Base-by-base conservation (phyloP, 2,888 invertebrate species). In the Cryptosula pallasiana region DNA sequence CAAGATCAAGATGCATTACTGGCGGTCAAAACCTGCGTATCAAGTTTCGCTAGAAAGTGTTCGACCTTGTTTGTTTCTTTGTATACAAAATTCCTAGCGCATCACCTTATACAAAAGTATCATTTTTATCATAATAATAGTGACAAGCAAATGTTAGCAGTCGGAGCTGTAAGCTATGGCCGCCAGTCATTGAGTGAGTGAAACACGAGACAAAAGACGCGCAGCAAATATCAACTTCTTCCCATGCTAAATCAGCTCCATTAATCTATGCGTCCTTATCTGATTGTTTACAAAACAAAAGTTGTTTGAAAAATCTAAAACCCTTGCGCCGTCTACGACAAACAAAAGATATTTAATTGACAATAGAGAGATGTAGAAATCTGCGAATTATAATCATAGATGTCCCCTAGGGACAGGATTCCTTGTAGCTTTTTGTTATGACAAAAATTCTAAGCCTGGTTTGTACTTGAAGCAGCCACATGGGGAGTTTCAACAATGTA, bases 281-380 rank as follows among this genome's bases (percentile, higher is more conserved):
- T 32, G 29, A 27, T 63, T 63, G 63, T 63, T 63, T 63, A 34
- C 63, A 27, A 34, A 32, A 63, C 63, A 63, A 63, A 63, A 63
- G 63, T 63, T 63, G 27, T 20, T 63, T 29, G 32, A 63, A 63
- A 63, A 63, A 23, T 27, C 20, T 5, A 45, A 63, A 63, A 34
- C 16, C 63, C 16, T 23, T 2, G 32, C 32, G 9, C 20, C 27
- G 63, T 32, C 63, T 63, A 5, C 27, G 5, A 9, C 32, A 25
- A 63, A 63, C 63, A 63, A 63, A 45, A 20, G 20, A 20, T 13
- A 45, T 13, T 13, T 45, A 45, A 45, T 45, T 45, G 45, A 45
- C 20, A 45, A 20, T 20, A 45, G 20, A 45, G 45, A 45, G 5
- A 45, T 5, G 9, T 5, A 20, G 20, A 5, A 20, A 20, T 20